phyloP scores from a whole-genome alignment of 2,113 vertebrate genomes.

The Phylloscopus trochilus region DNA sequence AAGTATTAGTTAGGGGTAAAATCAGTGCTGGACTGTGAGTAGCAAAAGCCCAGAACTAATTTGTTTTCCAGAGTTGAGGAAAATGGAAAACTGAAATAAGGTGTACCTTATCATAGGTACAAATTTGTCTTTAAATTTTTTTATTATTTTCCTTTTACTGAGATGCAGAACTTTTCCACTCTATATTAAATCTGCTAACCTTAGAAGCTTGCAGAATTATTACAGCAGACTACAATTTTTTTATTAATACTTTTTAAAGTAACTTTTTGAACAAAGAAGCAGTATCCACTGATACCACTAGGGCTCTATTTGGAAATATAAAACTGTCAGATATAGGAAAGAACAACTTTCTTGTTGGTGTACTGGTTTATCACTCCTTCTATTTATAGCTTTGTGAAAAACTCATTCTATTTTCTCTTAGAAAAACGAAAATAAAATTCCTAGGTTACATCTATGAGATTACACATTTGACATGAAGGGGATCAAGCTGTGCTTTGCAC shows the following conservation, averaged over 20 bases:
- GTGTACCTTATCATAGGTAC: not conserved
- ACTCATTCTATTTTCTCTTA: not conserved
- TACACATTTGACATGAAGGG: not conserved
- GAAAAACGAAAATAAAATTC: not conserved
- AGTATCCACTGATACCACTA: not conserved
- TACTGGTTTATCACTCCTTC: not conserved
- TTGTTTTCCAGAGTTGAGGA: not conserved
- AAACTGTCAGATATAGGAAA: not conserved
- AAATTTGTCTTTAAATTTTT: not conserved
- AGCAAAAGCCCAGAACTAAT: not conserved
- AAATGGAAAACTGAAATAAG: not conserved
- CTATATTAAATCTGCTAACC: not conserved
- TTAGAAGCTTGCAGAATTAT: not conserved
- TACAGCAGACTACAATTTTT: not conserved
- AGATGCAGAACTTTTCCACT: not conserved
- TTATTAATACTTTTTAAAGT: not conserved
- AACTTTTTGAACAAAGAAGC: not conserved
- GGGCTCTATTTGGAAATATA: not conserved
- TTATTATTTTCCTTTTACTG: not conserved
- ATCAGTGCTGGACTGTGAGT: not conserved
- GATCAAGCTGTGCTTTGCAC: not conserved
- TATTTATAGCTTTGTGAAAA: not conserved
- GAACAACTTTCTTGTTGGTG: not conserved
- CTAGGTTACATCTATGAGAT: not conserved
- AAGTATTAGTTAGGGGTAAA: conserved; percentile 1